These are phyloP conservation scores for Archivesica marissinica DNA, from an alignment of 1,140 invertebrate species.

Conservation along the genomic window DNA sequence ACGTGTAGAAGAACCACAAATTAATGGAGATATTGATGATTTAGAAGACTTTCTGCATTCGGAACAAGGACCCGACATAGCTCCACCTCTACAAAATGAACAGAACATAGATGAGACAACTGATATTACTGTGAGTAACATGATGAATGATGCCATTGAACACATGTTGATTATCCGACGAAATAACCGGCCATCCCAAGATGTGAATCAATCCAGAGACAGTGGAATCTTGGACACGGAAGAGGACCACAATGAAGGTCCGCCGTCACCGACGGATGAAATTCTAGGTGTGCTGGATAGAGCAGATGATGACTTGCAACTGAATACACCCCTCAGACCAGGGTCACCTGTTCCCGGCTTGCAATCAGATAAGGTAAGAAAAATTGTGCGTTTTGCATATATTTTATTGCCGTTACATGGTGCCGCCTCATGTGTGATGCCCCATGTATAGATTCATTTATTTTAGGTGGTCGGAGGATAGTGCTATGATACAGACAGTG, in stretches of 20 bases:
- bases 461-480: too few species aligned
- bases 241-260: conserved; percentile 45
- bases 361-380: conserved; percentile 45
- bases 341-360: conserved; percentile 75
- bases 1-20: conserved; percentile 2
- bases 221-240: conserved; percentile 58
- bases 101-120: conserved; percentile 49
- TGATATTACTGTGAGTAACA: conserved; percentile 67
- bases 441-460: too few species aligned
- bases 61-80: background rate
- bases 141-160: conserved; percentile 79
- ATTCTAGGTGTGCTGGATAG: conserved; percentile 56
- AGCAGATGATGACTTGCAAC: conserved; percentile 61
- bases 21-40: conserved; percentile 59
- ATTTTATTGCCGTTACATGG: too few species aligned
- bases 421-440: too few species aligned
- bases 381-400: background rate
- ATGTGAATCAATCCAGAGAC: conserved; percentile 44
- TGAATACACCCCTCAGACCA: conserved; percentile 71
- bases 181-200: conserved; percentile 41
- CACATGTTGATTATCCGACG: conserved; percentile 72
- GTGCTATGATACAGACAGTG: too few species aligned
- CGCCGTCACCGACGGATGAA: conserved; percentile 62
- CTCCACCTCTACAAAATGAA: conserved; percentile 57
- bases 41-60: conserved; percentile 34